Evolutionary conservation across 2,113 vertebrate genomes (phyloP), one percentile per base, ranked within the genome.

Genomic region (Pelecanoides urinatrix): DNA sequence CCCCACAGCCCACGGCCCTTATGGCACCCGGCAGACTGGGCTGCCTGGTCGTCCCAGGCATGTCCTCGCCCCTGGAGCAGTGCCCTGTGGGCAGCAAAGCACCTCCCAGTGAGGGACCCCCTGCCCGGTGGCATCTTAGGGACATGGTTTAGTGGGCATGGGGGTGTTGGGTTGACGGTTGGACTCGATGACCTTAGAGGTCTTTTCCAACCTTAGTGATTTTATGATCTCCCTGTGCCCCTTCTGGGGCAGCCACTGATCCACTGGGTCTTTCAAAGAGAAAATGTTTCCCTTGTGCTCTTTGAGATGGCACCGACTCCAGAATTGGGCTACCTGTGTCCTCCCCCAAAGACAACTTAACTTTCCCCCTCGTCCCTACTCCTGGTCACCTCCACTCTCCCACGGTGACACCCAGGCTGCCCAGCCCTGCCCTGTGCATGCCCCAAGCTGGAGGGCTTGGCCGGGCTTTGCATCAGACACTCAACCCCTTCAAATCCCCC

Each of bases 1-100:
- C 34, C 44, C 49, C 47, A 23, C 70, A 62, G 23, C 50, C 55
- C 50, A 22, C 2, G 1, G 63, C 6, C 26, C 10, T 20, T 40
- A 36, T 0, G 1, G 42, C 0, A 0, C 49, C 73, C 11, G 8
- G 12, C 2, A 36, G 42, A 26, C 73, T 8, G 44, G 56, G 52
- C 44, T 74, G 44, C 23, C 49, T 1, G 8, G 49, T 40, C 5
- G 2, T 62, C 25, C 45, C 0, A 0, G 16, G 27, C 62, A 59
- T 80, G 81, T n/a, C 61, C 26, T 59, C 21, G n/a, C 1, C 38
- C 68, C 47, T 1, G 5, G 58, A 34, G 53, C 52, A 67, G n/a
- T 2, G 11, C n/a, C 1, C 2, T 3, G 16, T 1, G 5, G 66
- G 26, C 88, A 92, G 49, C 15, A 74, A 82, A 47, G 1, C 34